These are phyloP conservation scores for Porites australiensis DNA, from an alignment of 64 coral and sea anemone species.

Conservation along the genomic window DNA sequence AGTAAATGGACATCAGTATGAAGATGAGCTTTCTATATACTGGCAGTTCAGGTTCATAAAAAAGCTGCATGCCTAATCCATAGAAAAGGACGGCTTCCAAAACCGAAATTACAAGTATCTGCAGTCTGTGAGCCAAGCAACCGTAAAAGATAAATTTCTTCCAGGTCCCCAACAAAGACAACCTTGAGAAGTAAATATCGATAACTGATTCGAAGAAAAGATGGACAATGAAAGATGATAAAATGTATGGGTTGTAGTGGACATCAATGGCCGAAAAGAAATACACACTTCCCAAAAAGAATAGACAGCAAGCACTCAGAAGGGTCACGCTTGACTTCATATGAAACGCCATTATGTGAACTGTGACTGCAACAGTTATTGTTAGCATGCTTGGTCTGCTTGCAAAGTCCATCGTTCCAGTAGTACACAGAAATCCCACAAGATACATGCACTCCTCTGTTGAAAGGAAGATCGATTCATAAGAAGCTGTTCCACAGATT, in stretches of 20 bases:
- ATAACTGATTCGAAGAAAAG: constrained; percentile 84
- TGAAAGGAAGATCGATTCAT: constrained; percentile 76
- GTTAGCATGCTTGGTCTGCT: constrained; percentile 67
- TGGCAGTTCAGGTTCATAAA: constrained; percentile 50
- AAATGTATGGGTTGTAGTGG: constrained; percentile 95
- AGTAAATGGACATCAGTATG: constrained; percentile 69
- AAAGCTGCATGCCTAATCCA: constrained; percentile 68
- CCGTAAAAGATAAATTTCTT: constrained; percentile 81
- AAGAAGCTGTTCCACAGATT: constrained; percentile 65
- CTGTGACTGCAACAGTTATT: constrained; percentile 65
- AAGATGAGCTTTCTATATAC: constrained; percentile 84
- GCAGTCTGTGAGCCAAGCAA: constrained; percentile 73
- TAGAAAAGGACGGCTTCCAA: constrained; percentile 57
- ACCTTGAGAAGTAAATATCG: constrained; percentile 96
- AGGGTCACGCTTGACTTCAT: constrained; percentile 92
- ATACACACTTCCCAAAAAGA: constrained; percentile 59
- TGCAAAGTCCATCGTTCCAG: constrained; percentile 72
- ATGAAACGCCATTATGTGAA: constrained; percentile 87
- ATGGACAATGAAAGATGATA: constrained; percentile 74
- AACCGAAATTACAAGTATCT: constrained; percentile 65
- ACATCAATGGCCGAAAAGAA: constrained; percentile 87
- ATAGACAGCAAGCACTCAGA: constrained; percentile 63
- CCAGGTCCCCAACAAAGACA: constrained; percentile 91
- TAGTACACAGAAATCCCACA: constrained; percentile 75
- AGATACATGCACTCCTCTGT: constrained; percentile 85